phyloP scores from a whole-genome alignment of 2,797 vertebrate species.

The Caiman crocodilus region DNA sequence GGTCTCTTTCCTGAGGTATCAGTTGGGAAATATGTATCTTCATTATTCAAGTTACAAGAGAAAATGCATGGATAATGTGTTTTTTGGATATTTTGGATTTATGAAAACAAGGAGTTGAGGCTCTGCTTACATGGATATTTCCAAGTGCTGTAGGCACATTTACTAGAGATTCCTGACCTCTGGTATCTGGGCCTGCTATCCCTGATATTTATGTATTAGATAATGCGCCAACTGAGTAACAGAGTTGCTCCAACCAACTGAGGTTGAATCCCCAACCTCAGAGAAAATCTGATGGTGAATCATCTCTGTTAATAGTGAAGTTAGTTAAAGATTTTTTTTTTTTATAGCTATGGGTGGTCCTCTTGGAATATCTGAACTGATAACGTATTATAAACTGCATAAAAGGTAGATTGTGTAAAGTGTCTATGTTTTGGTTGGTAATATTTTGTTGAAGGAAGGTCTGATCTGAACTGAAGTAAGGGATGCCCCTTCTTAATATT shows the following conservation, averaged over 20 bases:
- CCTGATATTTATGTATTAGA: not conserved
- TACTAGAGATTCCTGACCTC: not conserved
- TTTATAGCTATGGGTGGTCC: not conserved
- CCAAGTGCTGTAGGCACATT: not conserved
- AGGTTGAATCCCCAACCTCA: not conserved
- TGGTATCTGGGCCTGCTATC: not conserved
- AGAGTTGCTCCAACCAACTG: no score
- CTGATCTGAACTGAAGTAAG: conserved; percentile 18
- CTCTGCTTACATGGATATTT: not conserved
- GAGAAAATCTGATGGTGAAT: not conserved
- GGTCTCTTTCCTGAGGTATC: conserved; percentile 53
- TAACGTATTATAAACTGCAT: not conserved
- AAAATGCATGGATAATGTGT: conserved; percentile 6
- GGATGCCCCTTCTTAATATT: conserved; percentile 20
- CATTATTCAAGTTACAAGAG: conserved; percentile 1
- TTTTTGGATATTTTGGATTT: not conserved
- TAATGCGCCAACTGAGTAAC: not conserved
- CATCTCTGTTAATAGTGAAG: not conserved
- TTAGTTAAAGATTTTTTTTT: not conserved
- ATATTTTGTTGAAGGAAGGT: conserved; percentile 30
- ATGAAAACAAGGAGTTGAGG: not conserved
- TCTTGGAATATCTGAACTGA: conserved; percentile 43
- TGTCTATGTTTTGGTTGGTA: conserved; percentile 53
- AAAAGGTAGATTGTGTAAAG: not conserved
- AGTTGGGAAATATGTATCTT: conserved; percentile 61